A percentile compares a stretch with the other conserved stretches of the same genome.
These are phyloP conservation scores for Styela clava DNA, from an alignment of 23 tunicate species.

Conservation along the genomic window DNA sequence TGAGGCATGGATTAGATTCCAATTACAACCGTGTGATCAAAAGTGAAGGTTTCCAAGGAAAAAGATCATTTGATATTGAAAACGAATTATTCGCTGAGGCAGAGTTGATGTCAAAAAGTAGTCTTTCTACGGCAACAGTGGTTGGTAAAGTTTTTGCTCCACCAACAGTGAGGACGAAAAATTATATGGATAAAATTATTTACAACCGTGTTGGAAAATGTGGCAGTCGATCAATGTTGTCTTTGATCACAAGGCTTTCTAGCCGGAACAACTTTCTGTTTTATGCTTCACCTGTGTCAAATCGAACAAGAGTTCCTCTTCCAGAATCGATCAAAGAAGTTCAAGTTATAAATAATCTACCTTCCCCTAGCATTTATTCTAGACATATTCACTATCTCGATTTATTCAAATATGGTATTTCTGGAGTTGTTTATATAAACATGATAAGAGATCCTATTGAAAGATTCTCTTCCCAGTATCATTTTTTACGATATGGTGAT, in stretches of 20 bases:
- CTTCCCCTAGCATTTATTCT: conserved; percentile 72
- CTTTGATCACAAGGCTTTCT: conserved; percentile 32
- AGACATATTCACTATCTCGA: conserved; percentile 77
- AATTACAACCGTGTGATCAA: background rate
- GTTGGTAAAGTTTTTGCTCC: background rate
- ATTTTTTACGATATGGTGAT: conserved; percentile 80
- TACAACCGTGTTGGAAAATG: conserved; percentile 97
- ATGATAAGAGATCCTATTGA: conserved; percentile 93
- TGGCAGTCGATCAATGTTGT: conserved; percentile 90
- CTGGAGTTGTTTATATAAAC: conserved; percentile 75
- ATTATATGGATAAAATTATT: conserved; percentile 37
- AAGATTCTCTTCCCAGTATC: conserved; percentile 80
- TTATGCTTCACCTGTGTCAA: conserved; percentile 55
- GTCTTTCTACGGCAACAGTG: too few species aligned
- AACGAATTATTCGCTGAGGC: background rate
- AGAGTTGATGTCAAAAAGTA: background rate
- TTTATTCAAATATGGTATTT: conserved; percentile 68
- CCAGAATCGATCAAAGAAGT: conserved; percentile 38
- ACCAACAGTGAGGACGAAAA: background rate
- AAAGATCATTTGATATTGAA: background rate
- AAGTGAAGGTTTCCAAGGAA: background rate
- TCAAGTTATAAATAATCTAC: conserved; percentile 30
- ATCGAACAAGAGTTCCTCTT: conserved; percentile 41
- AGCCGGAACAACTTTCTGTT: conserved; percentile 42
- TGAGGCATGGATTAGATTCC: background rate